phyloP scores from a whole-genome alignment of 2,797 vertebrate species.

The Oceanodroma leucorhoa region DNA sequence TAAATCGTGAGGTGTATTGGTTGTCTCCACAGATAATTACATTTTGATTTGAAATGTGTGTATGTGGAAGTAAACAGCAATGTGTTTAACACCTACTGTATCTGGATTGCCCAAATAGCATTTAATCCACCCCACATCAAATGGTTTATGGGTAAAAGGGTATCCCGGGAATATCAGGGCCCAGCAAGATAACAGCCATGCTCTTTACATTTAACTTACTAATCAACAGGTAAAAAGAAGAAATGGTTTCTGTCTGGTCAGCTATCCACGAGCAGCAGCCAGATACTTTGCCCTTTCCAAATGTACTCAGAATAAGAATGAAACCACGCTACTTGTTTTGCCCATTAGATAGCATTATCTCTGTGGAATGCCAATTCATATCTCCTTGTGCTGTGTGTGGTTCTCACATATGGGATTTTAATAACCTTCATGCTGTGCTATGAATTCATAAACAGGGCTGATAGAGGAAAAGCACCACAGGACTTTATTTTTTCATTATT shows the following conservation, averaged over 20 bases:
- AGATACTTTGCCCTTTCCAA: conserved; percentile 69
- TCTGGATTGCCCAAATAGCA: neutral
- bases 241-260: conserved; percentile 30
- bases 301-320: conserved; percentile 67
- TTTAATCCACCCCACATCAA: conserved; percentile 25
- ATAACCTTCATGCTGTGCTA: conserved; percentile 81
- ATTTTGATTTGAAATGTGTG: neutral
- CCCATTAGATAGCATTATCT: conserved; percentile 83
- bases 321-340: conserved; percentile 72
- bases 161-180: conserved; percentile 40
- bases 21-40: conserved; percentile 29
- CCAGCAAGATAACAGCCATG: conserved; percentile 31
- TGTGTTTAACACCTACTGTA: neutral
- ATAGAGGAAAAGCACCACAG: conserved; percentile 72
- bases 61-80: neutral
- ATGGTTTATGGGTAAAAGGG: neutral
- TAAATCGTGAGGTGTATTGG: neutral
- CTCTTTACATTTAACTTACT: conserved; percentile 52
- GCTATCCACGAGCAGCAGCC: conserved; percentile 20
- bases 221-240: conserved; percentile 44
- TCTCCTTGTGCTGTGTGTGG: conserved; percentile 76
- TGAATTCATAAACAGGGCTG: conserved; percentile 79
- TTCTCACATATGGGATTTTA: conserved; percentile 82
- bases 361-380: conserved; percentile 78
- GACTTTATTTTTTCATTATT: conserved; percentile 80